Evolutionary conservation across 64 coral and sea anemone genomes (phyloP), one percentile per base, ranked within the genome.

Genomic region (Catalaphyllia jardinei): DNA sequence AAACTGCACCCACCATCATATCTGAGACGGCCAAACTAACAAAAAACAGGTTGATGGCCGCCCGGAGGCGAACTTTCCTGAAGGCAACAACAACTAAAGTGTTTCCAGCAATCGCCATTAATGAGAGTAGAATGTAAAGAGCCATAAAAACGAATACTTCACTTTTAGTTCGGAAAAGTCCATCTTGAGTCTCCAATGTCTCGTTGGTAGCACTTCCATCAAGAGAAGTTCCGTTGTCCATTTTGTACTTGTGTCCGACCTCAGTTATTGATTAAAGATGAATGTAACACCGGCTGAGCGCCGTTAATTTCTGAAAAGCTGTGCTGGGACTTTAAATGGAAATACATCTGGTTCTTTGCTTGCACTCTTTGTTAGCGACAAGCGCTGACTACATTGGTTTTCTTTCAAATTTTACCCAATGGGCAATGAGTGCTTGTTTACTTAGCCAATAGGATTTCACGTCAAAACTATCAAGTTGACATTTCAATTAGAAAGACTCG

Each of bases 11-110:
- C 6, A 91, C 89, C 9, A 80, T 39, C 31, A 91, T 19, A 74
- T 91, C 89, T 0, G 89, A 91, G 18, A 91, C 30, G 29, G 89
- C 89, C 57, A 91, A 79, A n/a, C 89, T 91, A 7, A 91, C 89
- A 50, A 91, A 91, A 73, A 91, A 91, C 72, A 91, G 65, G 19
- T 74, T 91, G 0, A 91, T 91, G 11, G 69, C 80, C n/a, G 65
- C 59, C 25, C 89, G 89, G 6, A 62, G 15, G 8, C 81, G 79
- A 16, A 63, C 14, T 31, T 84, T 91, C 19, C 42, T 91, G 3
- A 82, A 85, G 52, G 79, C 81, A 6, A 73, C 79, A 55, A 91
- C n/a, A 51, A 91, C 79, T n/a, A 91, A 74, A 65, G 71, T 49
- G 81, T 91, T 91, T 18, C 89, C 89, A 55, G 71, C n/a, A 39